Evolutionary conservation across 1,140 invertebrate genomes (phyloP).

Genomic region (Ceratitis capitata): DNA sequence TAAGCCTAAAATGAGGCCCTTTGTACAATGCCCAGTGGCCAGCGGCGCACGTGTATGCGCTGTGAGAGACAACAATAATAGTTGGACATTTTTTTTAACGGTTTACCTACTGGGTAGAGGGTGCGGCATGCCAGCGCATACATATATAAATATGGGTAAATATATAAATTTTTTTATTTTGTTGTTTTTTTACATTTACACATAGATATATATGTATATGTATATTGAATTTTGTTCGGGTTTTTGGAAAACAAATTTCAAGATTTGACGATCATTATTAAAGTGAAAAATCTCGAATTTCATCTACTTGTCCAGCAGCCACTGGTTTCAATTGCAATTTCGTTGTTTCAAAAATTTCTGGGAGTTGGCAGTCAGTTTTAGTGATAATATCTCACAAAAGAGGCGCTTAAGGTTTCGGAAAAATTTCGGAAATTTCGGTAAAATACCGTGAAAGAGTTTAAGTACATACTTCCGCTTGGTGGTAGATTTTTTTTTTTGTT

Average conservation of each 20-base stretch:
- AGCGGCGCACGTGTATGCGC: neutral
- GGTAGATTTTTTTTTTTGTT: no score
- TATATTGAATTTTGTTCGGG: neutral
- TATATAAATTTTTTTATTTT: no score
- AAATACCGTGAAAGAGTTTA: neutral
- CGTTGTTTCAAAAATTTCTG: neutral
- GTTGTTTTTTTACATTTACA: neutral
- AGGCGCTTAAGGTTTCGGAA: neutral
- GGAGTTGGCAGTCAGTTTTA: conserved; percentile 14
- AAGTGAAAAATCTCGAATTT: neutral
- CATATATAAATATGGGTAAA: neutral
- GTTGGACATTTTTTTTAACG: neutral
- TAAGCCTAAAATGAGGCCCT: neutral
- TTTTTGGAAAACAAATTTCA: neutral
- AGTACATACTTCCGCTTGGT: conserved; percentile 19
- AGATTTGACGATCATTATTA: neutral
- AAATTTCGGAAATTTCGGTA: neutral
- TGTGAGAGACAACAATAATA: neutral
- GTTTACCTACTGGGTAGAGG: neutral
- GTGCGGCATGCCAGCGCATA: neutral
- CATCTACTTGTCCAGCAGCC: neutral
- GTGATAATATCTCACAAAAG: neutral
- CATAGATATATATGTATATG: neutral
- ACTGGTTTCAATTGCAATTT: neutral
- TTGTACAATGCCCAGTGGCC: no score